A percentile compares a stretch with the other conserved stretches of the same genome.
phyloP scores from a whole-genome alignment of 2,888 invertebrate species.

The Aleiodes testaceus region DNA sequence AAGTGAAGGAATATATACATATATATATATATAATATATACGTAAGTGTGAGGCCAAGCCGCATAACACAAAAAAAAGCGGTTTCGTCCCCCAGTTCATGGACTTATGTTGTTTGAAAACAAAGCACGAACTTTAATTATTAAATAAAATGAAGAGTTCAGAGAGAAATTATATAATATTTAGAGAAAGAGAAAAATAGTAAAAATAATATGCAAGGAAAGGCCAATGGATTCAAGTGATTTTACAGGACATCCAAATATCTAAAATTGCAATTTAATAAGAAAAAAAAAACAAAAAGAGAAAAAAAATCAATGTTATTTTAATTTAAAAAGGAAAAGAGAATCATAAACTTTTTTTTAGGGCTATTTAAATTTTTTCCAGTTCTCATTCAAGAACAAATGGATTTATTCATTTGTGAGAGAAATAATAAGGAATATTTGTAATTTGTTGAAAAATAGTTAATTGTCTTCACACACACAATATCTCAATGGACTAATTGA shows the following conservation, averaged over 20 bases:
- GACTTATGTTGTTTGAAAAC: conserved; percentile 55
- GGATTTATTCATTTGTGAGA: conserved; percentile 30
- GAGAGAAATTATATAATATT: conserved; percentile 40
- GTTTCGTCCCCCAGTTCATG: conserved; percentile 55
- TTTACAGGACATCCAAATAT: conserved; percentile 25
- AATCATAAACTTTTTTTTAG: conserved; percentile 30
- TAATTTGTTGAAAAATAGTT: background rate
- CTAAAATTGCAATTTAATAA: conserved; percentile 16
- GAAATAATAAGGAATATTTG: conserved; percentile 5
- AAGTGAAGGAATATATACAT: conserved; percentile 57
- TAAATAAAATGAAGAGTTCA: conserved; percentile 13
- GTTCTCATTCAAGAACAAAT: conserved; percentile 15
- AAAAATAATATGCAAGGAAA: conserved; percentile 28
- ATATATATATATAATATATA: conserved; percentile 56
- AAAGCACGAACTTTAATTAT: conserved; percentile 51
- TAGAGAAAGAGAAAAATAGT: conserved; percentile 30
- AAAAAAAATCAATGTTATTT: conserved; percentile 9
- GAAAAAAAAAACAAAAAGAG: background rate
- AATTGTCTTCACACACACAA: conserved; percentile 2
- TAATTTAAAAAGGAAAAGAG: conserved; percentile 6
- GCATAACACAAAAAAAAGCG: conserved; percentile 52
- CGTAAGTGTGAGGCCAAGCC: conserved; percentile 68
- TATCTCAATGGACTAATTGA: conserved; percentile 14
- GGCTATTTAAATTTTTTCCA: conserved; percentile 21
- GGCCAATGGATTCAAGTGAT: conserved; percentile 32